Evolutionary conservation across 2,113 vertebrate genomes (phyloP).

Genomic region (Tychaedon coryphoeus): DNA sequence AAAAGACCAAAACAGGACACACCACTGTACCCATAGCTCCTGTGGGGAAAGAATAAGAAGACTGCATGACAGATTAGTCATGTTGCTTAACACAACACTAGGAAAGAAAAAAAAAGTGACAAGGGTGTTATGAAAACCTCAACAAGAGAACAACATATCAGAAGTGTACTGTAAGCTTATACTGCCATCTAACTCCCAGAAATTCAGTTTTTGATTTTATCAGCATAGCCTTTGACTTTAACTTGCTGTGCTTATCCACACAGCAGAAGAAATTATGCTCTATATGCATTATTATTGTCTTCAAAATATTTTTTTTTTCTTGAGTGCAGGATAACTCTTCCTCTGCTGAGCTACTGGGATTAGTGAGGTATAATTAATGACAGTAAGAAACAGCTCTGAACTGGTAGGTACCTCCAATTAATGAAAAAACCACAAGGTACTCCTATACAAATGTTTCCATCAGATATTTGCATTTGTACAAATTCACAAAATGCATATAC

Average conservation of each 20-base stretch:
- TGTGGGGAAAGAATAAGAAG: neutral
- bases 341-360: neutral
- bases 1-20: neutral
- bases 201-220: neutral
- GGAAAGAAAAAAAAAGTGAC: neutral
- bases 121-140: neutral
- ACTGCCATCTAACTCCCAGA: slow-evolving; percentile 40
- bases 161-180: neutral
- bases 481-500: neutral
- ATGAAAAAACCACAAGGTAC: neutral
- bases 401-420: neutral
- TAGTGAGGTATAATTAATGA: neutral
- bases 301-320: neutral
- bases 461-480: neutral
- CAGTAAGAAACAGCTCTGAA: neutral
- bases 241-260: neutral
- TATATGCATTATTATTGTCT: neutral
- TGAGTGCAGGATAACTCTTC: neutral
- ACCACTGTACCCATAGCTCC: neutral
- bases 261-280: neutral
- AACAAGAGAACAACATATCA: neutral
- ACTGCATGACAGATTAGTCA: neutral
- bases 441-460: neutral
- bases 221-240: neutral
- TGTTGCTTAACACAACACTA: neutral